Evolutionary conservation across 2,797 vertebrate species (phyloP).

Genomic region (Ataeniobius toweri): DNA sequence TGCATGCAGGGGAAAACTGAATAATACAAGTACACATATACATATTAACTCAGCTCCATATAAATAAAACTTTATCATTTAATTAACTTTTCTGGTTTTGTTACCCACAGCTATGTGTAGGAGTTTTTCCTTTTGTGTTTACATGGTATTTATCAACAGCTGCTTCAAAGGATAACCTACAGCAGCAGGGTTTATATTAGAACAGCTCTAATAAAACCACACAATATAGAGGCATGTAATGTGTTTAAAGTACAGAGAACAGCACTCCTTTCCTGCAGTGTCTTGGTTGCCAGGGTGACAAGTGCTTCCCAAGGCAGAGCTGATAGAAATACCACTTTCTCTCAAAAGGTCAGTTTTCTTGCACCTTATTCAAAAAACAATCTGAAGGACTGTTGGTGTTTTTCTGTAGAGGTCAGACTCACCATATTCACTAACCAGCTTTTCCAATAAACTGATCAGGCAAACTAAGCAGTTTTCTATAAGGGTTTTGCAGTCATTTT

Average conservation of each 20-base stretch:
- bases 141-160: not conserved
- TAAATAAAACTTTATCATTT: not conserved
- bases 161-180: not conserved
- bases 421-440: not conserved
- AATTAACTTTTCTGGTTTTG: not conserved
- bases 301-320: not conserved
- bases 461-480: not conserved
- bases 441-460: not conserved
- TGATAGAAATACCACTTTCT: not conserved
- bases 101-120: not conserved
- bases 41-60: not conserved
- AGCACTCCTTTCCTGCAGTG: constrained; percentile 1
- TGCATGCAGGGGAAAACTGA: not conserved
- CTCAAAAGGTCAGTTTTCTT: constrained; percentile 3
- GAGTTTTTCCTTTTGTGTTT: not conserved
- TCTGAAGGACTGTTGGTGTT: not conserved
- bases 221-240: not conserved
- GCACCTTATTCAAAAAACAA: not conserved
- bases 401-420: not conserved
- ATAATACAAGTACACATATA: not conserved
- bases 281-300: constrained; percentile 11
- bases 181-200: not conserved
- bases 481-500: not conserved
- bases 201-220: not conserved
- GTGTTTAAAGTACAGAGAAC: constrained; percentile 13